Conservation (phyloP, 2,113 vertebrate species). For the Corvus moneduloides region DNA sequence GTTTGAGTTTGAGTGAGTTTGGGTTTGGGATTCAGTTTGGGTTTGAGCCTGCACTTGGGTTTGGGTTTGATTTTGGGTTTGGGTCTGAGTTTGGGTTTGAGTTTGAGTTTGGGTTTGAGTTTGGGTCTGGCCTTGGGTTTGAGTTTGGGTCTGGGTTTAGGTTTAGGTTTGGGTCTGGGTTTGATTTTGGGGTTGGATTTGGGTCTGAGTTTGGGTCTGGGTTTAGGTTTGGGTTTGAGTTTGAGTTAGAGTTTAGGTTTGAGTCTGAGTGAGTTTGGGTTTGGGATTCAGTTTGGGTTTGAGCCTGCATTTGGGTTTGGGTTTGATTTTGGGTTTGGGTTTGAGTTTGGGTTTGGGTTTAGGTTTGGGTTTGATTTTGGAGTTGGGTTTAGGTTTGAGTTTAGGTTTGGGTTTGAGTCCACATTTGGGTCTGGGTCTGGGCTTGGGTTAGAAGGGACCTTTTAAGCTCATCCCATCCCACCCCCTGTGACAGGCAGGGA, state of each 20-base stretch:
- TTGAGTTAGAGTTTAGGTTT: fast-evolving
- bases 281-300: fast-evolving
- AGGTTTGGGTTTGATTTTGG: fast-evolving
- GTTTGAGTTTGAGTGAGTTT: neutral
- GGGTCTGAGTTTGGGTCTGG: neutral
- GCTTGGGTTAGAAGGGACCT: neutral
- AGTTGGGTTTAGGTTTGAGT: fast-evolving
- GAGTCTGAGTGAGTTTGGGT: fast-evolving
- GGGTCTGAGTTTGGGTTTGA: too few relatives aligned
- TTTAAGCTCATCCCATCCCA: neutral
- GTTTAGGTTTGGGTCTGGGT: fast-evolving
- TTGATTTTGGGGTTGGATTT: neutral
- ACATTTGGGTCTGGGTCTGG: neutral
- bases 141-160: fast-evolving
- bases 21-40: too few relatives aligned
- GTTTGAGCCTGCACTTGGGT: neutral
- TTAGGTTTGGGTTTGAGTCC: fast-evolving
- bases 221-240: neutral
- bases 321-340: fast-evolving
- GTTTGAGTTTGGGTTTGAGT: fast-evolving
- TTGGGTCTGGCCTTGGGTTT: fast-evolving
- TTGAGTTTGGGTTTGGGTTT: fast-evolving
- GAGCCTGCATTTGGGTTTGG: fast-evolving
- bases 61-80: too few relatives aligned
- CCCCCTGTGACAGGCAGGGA: fast-evolving